Conservation (phyloP, 2,888 invertebrate species). For the Ennomos quercinarius region DNA sequence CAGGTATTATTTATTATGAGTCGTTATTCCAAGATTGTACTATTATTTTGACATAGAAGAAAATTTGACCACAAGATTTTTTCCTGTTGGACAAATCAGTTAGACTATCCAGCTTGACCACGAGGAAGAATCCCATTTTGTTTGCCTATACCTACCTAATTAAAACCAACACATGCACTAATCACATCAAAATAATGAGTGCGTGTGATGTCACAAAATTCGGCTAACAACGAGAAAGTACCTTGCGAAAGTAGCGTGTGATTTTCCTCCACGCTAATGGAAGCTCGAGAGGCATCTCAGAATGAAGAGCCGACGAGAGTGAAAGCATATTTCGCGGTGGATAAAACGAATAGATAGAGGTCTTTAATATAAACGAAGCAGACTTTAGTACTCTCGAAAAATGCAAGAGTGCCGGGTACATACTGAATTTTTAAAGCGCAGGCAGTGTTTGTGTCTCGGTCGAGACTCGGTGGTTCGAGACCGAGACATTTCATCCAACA, state of each 20-base stretch:
- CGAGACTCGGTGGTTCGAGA: constrained; percentile 28
- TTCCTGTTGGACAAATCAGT: too few species aligned
- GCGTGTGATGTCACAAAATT: constrained; percentile 24
- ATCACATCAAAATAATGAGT: constrained; percentile 1
- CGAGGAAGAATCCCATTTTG: too few species aligned
- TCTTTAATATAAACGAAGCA: constrained; percentile 85
- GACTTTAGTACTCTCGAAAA: constrained; percentile 84
- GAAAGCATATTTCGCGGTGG: constrained; percentile 79
- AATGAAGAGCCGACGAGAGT: constrained; percentile 73
- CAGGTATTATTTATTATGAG: too few species aligned
- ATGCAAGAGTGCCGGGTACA: constrained; percentile 75
- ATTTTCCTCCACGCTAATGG: constrained; percentile 39
- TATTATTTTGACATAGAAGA: too few species aligned
- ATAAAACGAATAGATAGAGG: constrained; percentile 85
- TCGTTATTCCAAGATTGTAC: too few species aligned
- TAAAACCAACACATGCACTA: too few species aligned
- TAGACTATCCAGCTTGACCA: too few species aligned
- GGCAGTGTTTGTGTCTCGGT: constrained; percentile 52
- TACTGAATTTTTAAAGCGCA: constrained; percentile 77
- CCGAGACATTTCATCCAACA: constrained; percentile 45
- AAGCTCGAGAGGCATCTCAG: constrained; percentile 46
- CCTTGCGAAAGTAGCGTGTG: constrained; percentile 26
- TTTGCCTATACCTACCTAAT: neutral
- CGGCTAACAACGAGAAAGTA: constrained; percentile 22
- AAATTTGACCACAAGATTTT: too few species aligned